Evolutionary conservation across 2,888 invertebrate genomes (phyloP), one percentile per base, ranked within the genome.

Genomic region (Dusona sp.): DNA sequence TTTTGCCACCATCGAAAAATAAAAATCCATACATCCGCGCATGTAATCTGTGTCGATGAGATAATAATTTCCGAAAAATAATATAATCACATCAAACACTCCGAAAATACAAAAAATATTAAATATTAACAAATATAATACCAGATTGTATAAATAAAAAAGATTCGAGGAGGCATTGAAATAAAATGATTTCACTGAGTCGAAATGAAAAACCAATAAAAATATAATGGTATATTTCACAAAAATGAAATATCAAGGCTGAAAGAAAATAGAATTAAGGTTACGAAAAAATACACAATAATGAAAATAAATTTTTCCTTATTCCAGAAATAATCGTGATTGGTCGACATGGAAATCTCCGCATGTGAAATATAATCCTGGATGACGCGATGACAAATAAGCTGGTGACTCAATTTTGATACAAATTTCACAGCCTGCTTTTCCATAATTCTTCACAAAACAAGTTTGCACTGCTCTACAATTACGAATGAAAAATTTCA

Each of bases 321-420:
- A 36, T 36, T 3, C 7, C 3, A 3, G 36, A 7, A 36, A 36
- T 6, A 45, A 16, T 48, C 25, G 16, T n/a, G 70, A 72, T 72
- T 72, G 70, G 70, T 72, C 48, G 48, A 72, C 70, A 51, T 72
- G 33, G 19, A 25, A 48, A 48, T 72, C 2, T 72, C 9, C 16
- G 48, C 48, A 7, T 19, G 19, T 16, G 11, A 25, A 61, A 13
- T 29, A 61, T 61, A 29, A 16, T 61, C 61, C 29, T 61, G 61
- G 29, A 61, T 22, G 1, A 0, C 22, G 61, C 29, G 29, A 29
- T 61, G 61, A 61, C 61, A 16, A 29, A 61, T 25, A 4, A 3
- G 57, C 57, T 9, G 29, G 29, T 61, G 25, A 29, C 29, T 61
- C 29, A 13, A 25, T 16, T 16, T 25, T 11, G 42, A 42, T 42